Conservation (phyloP, 2,797 vertebrate genomes). For the Chaetodon trifasciatus region DNA sequence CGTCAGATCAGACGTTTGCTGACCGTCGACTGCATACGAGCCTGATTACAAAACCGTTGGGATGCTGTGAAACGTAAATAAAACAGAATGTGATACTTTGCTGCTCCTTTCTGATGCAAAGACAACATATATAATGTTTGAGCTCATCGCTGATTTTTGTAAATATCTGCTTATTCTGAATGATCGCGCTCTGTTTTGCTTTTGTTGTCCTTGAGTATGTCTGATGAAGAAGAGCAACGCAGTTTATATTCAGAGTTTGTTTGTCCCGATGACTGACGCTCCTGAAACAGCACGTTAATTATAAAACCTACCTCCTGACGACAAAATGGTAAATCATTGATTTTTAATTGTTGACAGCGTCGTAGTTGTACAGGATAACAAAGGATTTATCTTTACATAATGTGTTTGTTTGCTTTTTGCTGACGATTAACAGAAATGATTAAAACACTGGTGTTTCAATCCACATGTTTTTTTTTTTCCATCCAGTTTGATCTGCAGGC, state of each 20-base stretch:
- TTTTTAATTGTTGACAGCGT: neutral
- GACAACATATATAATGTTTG: no score
- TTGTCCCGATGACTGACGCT: constrained; percentile 34
- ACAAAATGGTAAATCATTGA: constrained; percentile 18
- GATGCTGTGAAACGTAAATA: no score
- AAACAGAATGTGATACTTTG: no score
- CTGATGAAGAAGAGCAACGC: no score
- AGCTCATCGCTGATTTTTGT: no score
- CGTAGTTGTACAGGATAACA: neutral
- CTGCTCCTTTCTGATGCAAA: no score
- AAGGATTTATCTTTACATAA: neutral
- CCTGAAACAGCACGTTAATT: neutral
- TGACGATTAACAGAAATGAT: neutral
- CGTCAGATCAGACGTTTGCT: no score
- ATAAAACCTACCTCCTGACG: neutral
- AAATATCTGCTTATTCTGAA: no score
- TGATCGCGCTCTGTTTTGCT: no score
- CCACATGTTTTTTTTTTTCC: neutral
- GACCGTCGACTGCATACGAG: no score
- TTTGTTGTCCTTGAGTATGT: no score
- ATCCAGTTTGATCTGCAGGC: neutral
- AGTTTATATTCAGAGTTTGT: neutral
- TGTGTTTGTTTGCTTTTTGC: neutral
- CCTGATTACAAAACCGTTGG: no score
- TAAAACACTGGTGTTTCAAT: neutral